A percentile compares a stretch with the other conserved stretches of the same genome.
phyloP scores from a whole-genome alignment of 2,797 vertebrate species.

The Schizopygopsis pylzovi region DNA sequence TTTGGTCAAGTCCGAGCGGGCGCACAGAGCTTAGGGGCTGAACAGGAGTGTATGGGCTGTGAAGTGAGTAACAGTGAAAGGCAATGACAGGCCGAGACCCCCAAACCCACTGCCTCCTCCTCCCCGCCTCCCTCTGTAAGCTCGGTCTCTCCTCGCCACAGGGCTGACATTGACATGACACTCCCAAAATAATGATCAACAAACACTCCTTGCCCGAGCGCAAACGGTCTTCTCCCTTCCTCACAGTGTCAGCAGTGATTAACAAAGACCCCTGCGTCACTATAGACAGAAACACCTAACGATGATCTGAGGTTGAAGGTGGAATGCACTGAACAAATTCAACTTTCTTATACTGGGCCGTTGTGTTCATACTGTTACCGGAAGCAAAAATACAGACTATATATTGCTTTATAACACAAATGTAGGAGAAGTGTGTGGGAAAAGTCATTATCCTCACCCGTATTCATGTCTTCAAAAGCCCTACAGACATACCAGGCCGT shows the following conservation, averaged over 20 bases:
- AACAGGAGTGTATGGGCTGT: conserved; percentile 48
- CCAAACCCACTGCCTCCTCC: conserved; percentile 67
- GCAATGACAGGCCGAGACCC: conserved; percentile 66
- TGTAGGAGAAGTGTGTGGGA: not conserved
- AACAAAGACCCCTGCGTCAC: conserved; percentile 79
- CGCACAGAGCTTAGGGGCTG: conserved; percentile 24
- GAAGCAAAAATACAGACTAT: not conserved
- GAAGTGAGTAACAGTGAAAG: conserved; percentile 65
- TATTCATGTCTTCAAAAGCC: conserved; percentile 29
- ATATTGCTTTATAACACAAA: conserved; percentile 27
- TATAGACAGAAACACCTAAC: conserved; percentile 67
- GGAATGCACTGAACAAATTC: not conserved
- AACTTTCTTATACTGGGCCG: not conserved
- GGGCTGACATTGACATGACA: conserved; percentile 98
- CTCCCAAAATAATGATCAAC: conserved; percentile 99
- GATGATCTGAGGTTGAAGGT: conserved; percentile 13
- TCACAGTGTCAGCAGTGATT: conserved; percentile 94
- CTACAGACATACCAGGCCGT: not conserved
- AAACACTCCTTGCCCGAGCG: conserved; percentile 92
- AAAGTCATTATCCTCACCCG: conserved; percentile 31
- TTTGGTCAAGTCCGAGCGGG: not conserved
- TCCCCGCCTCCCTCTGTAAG: conserved; percentile 79
- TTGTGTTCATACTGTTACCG: not conserved
- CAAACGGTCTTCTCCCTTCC: conserved; percentile 96
- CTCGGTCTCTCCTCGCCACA: conserved; percentile 88